Percentiles rank a stretch among this genome's conserved stretches.
These are phyloP conservation scores for Drosophila melanica DNA, from an alignment of 1,140 invertebrate genomes.

Conservation along the genomic window DNA sequence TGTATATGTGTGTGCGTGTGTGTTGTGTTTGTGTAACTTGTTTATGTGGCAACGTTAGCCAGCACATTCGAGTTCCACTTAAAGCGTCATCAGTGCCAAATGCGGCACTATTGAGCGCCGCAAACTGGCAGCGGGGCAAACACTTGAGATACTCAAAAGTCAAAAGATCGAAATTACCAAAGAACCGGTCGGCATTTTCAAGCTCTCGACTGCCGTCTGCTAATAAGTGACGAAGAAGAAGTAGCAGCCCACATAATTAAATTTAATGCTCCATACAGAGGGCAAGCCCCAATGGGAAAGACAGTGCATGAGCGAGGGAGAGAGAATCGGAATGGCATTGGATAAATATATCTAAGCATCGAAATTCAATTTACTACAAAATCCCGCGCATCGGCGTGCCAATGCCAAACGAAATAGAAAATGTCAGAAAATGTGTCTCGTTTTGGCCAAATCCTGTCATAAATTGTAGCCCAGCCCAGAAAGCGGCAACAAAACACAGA, in stretches of 20 bases:
- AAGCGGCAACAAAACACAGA: conserved; percentile 52
- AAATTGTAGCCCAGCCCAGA: conserved; percentile 49
- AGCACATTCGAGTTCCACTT: conserved; percentile 76
- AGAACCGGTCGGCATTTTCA: conserved; percentile 14
- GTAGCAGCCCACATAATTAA: conserved; percentile 70
- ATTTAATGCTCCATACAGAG: conserved; percentile 63
- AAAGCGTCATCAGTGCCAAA: conserved; percentile 56
- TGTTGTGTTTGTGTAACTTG: conserved; percentile 36
- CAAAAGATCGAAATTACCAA: conserved; percentile 22
- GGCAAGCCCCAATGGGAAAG: conserved; percentile 15
- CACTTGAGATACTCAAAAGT: conserved; percentile 39
- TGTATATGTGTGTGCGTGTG: background rate
- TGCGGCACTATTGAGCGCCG: conserved; percentile 15
- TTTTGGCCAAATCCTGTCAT: conserved; percentile 73
- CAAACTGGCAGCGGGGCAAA: conserved; percentile 4
- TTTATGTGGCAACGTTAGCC: conserved; percentile 75
- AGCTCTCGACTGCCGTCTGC: conserved; percentile 31
- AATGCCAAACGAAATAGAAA: conserved; percentile 65
- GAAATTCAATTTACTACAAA: conserved; percentile 81
- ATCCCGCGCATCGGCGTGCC: conserved; percentile 67
- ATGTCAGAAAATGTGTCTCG: conserved; percentile 74
- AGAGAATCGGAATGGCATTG: conserved; percentile 16
- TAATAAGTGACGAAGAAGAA: conserved; percentile 48
- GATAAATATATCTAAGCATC: conserved; percentile 64
- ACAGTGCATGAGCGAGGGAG: too few relatives aligned